phyloP scores from a whole-genome alignment of 2,113 vertebrate genomes.

The Pedetes capensis region DNA sequence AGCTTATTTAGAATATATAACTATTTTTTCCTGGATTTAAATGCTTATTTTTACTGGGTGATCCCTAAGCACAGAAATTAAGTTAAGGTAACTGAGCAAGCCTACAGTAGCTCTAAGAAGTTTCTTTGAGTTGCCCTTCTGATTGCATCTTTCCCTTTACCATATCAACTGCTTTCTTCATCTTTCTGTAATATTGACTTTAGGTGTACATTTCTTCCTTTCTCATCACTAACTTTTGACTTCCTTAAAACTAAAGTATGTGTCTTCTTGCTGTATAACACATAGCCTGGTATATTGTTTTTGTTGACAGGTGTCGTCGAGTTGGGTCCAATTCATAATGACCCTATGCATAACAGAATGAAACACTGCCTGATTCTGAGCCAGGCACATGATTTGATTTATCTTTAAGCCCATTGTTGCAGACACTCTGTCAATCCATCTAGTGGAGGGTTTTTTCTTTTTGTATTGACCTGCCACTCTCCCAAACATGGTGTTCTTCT shows the following conservation, averaged over 20 bases:
- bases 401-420: too few relatives aligned
- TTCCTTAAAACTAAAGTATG: not conserved
- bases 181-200: not conserved
- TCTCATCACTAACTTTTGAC: not conserved
- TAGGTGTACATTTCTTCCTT: not conserved
- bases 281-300: too few relatives aligned
- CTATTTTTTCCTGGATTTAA: slow-evolving; percentile 2
- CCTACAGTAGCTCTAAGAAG: not conserved
- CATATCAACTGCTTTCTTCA: not conserved
- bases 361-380: too few relatives aligned
- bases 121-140: not conserved
- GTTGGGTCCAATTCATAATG: too few relatives aligned
- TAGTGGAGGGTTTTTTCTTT: too few relatives aligned
- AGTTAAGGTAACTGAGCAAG: slow-evolving; percentile 27
- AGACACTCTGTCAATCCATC: too few relatives aligned
- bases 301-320: too few relatives aligned
- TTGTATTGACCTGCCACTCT: too few relatives aligned
- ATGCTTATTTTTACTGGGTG: not conserved
- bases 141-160: not conserved
- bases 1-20: slow-evolving; percentile 5
- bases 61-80: not conserved
- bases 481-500: too few relatives aligned
- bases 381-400: too few relatives aligned
- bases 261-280: too few relatives aligned
- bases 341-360: too few relatives aligned